Conservation (phyloP, 2,888 invertebrate species). For the Pachliopta kotzebuea region DNA sequence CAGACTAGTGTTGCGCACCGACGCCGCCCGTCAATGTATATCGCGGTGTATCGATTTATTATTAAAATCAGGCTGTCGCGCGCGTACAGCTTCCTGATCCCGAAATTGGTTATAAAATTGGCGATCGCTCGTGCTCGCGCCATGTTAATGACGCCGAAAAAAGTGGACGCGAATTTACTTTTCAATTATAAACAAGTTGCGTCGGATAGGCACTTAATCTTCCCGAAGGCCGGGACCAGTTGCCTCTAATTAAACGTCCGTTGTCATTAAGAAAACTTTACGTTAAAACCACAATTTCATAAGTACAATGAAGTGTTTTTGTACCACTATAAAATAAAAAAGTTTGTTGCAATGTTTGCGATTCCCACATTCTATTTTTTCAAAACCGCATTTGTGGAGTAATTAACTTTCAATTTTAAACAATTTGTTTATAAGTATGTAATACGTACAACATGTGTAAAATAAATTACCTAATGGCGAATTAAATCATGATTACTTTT, state of each 20-base stretch:
- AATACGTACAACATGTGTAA: too few species aligned
- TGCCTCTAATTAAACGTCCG: slow-evolving; percentile 17
- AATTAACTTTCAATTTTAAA: too few species aligned
- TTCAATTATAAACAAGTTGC: slow-evolving; percentile 65
- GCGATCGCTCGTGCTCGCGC: slow-evolving; percentile 65
- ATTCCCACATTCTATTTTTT: too few species aligned
- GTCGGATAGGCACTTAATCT: slow-evolving; percentile 49
- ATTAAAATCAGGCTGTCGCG: slow-evolving; percentile 73
- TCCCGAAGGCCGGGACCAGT: slow-evolving; percentile 14
- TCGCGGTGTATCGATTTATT: slow-evolving; percentile 72
- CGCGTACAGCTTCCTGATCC: slow-evolving; percentile 63
- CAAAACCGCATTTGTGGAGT: too few species aligned
- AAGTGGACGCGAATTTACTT: slow-evolving; percentile 55
- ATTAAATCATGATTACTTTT: too few species aligned
- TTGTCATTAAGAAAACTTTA: slow-evolving; percentile 12
- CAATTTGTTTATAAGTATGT: too few species aligned
- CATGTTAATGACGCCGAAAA: slow-evolving; percentile 65
- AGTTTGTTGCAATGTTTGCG: too few species aligned
- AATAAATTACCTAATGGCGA: too few species aligned
- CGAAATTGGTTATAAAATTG: slow-evolving; percentile 75
- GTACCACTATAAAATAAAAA: neutral
- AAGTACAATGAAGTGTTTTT: slow-evolving; percentile 1
- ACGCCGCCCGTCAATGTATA: slow-evolving; percentile 59
- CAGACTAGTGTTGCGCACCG: slow-evolving; percentile 59
- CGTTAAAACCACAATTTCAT: neutral